Conservation (phyloP, 2,888 invertebrate species). For the Drosophila meridionalis region DNA sequence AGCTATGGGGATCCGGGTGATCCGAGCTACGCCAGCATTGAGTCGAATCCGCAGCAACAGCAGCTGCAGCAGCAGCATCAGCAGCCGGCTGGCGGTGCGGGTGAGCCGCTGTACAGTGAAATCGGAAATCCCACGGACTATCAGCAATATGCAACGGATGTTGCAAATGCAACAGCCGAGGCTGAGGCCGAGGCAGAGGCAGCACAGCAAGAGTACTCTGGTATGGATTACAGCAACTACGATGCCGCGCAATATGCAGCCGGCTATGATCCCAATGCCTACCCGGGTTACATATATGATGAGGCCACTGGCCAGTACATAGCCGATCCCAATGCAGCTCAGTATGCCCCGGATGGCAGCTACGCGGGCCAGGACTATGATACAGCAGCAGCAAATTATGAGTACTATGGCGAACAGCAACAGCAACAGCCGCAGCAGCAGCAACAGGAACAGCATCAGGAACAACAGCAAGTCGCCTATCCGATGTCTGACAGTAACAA, state of each 20-base stretch:
- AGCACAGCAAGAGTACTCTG: slow-evolving; percentile 71
- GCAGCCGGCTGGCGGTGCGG: slow-evolving; percentile 15
- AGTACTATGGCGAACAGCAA: slow-evolving; percentile 67
- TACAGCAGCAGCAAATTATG: slow-evolving; percentile 53
- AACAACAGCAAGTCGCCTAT: slow-evolving; percentile 32
- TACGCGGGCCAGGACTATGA: slow-evolving; percentile 71
- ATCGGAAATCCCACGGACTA: slow-evolving; percentile 68
- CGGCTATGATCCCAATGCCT: slow-evolving; percentile 80
- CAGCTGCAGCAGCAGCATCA: slow-evolving; percentile 28
- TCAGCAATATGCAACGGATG: slow-evolving; percentile 63
- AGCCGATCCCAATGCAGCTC: slow-evolving; percentile 78
- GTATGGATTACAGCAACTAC: slow-evolving; percentile 82
- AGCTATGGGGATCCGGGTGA: slow-evolving; percentile 51
- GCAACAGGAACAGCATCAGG: slow-evolving; percentile 39
- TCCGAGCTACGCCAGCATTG: slow-evolving; percentile 70
- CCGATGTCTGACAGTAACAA: slow-evolving; percentile 35
- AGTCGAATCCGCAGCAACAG: slow-evolving; percentile 51
- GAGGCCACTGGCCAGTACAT: slow-evolving; percentile 82
- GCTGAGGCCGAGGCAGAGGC: slow-evolving; percentile 19
- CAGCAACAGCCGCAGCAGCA: slow-evolving; percentile 43
- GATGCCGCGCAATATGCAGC: slow-evolving; percentile 75
- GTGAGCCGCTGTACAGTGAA: slow-evolving; percentile 71
- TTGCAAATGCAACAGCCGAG: slow-evolving; percentile 28
- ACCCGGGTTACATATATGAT: slow-evolving; percentile 83
- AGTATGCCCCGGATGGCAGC: slow-evolving; percentile 66